Evolutionary conservation across 1,140 invertebrate species (phyloP), one percentile per base, ranked within the genome.

Genomic region (Ephestia elutella): DNA sequence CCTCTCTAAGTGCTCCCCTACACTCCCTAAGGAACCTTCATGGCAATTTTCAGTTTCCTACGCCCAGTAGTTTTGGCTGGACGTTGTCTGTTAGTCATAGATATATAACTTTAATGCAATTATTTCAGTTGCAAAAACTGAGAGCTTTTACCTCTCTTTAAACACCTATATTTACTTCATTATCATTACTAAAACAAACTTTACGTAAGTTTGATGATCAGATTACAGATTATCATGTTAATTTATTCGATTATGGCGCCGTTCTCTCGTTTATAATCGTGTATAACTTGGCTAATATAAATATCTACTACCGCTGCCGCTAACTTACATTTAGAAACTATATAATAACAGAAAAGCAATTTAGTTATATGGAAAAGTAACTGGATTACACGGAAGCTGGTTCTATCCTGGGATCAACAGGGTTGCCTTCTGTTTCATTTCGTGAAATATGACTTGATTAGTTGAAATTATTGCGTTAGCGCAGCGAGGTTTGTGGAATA

Each of bases 291-390:
- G 38, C n/a, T 44, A 1, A 44, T 44, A 15, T 44, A 44, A 35
- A 35, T 35, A 35, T 35, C 32, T 5, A 35, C 32, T 13, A 5
- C 9, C 32, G 13, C 32, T 13, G 32, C 13, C 10, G n/a, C 2
- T 2, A 44, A 44, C 38, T n/a, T 44, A 15, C 10, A 44, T 44
- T 15, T 15, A 15, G n/a, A 44, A 44, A 17, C 4, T 32, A 32
- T 44, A 15, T 1, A 15, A 44, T 15, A 44, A 44, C 38, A 15
- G 38, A 44, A 44, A 44, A 44, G 38, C n/a, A 44, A 44, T 44
- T 44, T 44, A 44, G 38, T 44, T 44, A 44, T 44, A 44, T 15
- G n/a, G 38, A 44, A 35, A 44, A 44, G 38, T 44, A 44, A 44
- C 38, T 44, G 38, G 38, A 44, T 44, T 44, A 44, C 13, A 15